Percentiles rank a stretch among this genome's conserved stretches.
phyloP scores from a whole-genome alignment of 2,113 vertebrate genomes.

The Ornithorhynchus anatinus region DNA sequence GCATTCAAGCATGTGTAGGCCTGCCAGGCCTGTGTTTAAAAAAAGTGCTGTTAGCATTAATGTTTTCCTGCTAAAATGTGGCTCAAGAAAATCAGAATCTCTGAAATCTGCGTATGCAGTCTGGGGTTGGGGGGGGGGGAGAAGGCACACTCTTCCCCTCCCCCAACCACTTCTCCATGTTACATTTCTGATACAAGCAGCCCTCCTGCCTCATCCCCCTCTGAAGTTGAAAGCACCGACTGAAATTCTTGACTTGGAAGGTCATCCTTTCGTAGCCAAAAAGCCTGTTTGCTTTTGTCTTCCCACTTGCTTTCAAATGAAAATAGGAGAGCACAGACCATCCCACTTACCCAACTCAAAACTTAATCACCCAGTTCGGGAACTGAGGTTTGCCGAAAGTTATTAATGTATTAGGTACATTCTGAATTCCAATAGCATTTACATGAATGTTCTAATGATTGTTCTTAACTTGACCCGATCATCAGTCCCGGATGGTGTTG shows the following conservation, averaged over 20 bases:
- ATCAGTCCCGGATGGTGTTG: neutral
- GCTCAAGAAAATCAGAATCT: constrained; percentile 37
- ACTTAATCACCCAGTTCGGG: constrained; percentile 59
- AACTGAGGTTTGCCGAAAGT: constrained; percentile 42
- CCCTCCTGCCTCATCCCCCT: constrained; percentile 66
- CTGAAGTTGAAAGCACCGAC: constrained; percentile 65
- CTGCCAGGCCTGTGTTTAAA: constrained; percentile 57
- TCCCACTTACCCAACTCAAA: constrained; percentile 58
- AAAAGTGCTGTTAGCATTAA: constrained; percentile 60
- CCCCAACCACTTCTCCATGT: constrained; percentile 39
- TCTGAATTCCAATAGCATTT: constrained; percentile 56
- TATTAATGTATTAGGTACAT: constrained; percentile 40
- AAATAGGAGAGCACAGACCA: constrained; percentile 54
- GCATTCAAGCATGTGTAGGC: constrained; percentile 62
- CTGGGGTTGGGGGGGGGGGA: neutral
- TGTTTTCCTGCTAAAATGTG: constrained; percentile 46
- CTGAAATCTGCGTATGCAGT: constrained; percentile 13
- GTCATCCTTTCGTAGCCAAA: constrained; percentile 76
- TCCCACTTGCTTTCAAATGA: constrained; percentile 70
- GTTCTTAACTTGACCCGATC: constrained; percentile 42
- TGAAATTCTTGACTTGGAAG: constrained; percentile 78
- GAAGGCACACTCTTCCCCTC: constrained; percentile 41
- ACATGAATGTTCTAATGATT: constrained; percentile 30
- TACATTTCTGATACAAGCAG: constrained; percentile 66
- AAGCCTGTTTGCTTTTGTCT: constrained; percentile 76